phyloP scores from a whole-genome alignment of 2,888 invertebrate genomes.

The Drosophila merina region DNA sequence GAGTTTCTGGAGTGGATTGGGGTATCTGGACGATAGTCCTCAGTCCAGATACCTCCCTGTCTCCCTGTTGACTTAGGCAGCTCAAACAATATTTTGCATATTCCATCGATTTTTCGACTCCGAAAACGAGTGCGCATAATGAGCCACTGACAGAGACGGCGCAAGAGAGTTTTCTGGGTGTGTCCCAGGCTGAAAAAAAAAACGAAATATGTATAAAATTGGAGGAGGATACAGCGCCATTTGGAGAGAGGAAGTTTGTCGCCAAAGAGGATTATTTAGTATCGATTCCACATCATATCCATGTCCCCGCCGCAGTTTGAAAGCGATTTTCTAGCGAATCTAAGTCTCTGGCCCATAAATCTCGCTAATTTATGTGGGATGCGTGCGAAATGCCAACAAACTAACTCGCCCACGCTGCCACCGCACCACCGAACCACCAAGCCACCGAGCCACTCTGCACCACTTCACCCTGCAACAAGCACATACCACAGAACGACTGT shows the following conservation, averaged over 20 bases:
- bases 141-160: constrained; percentile 37
- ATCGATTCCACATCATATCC: constrained; percentile 71
- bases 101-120: constrained; percentile 70
- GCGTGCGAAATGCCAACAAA: constrained; percentile 76
- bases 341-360: constrained; percentile 72
- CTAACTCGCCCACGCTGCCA: constrained; percentile 52
- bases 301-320: constrained; percentile 35
- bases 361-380: constrained; percentile 72
- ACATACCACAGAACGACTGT: constrained; percentile 16
- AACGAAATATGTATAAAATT: not conserved
- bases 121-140: constrained; percentile 73
- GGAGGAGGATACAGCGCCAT: constrained; percentile 13
- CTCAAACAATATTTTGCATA: constrained; percentile 72
- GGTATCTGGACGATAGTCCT: constrained; percentile 5
- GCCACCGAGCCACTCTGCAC: constrained; percentile 11
- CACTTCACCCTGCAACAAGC: constrained; percentile 3
- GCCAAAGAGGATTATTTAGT: constrained; percentile 74
- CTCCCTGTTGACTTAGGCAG: constrained; percentile 61
- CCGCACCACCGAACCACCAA: constrained; percentile 20
- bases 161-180: constrained; percentile 58
- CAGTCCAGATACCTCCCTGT: constrained; percentile 41
- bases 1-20: constrained; percentile 51
- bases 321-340: constrained; percentile 61
- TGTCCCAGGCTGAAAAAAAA: constrained; percentile 37
- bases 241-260: constrained; percentile 65